A percentile compares a stretch with the other conserved stretches of the same genome.
Conservation (phyloP, 2,113 vertebrate genomes). For the Macquaria ambigua region DNA sequence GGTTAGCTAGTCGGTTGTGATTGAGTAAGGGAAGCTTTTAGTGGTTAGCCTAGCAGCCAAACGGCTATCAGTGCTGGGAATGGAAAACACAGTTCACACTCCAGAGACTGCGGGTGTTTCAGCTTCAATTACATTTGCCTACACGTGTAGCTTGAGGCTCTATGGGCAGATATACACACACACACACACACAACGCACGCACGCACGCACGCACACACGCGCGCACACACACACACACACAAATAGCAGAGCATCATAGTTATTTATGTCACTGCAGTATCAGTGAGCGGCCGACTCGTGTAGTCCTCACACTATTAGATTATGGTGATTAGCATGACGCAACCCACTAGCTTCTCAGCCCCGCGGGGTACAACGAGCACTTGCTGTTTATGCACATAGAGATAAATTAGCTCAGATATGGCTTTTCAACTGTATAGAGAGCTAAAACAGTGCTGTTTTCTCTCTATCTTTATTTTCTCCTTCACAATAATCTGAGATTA, state of each 20-base stretch:
- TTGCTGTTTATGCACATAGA: slow-evolving; percentile 44
- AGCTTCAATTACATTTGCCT: slow-evolving; percentile 59
- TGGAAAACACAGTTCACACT: slow-evolving; percentile 62
- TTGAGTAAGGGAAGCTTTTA: slow-evolving; percentile 34
- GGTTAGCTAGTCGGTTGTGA: slow-evolving; percentile 13
- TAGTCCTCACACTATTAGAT: slow-evolving; percentile 63
- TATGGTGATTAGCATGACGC: slow-evolving; percentile 62
- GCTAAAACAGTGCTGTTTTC: background rate
- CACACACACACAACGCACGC: slow-evolving; percentile 15
- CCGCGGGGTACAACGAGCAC: slow-evolving; percentile 27
- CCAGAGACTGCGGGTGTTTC: slow-evolving; percentile 53
- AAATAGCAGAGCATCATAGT: slow-evolving; percentile 51
- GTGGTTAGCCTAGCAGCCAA: slow-evolving; percentile 38
- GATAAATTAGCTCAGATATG: slow-evolving; percentile 48
- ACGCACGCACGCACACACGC: slow-evolving; percentile 22
- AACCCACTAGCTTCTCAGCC: slow-evolving; percentile 33
- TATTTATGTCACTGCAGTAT: slow-evolving; percentile 61
- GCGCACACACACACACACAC: background rate
- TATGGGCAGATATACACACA: slow-evolving; percentile 20
- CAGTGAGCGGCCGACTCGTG: slow-evolving; percentile 49
- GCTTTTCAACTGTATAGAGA: slow-evolving; percentile 6
- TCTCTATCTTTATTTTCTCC: background rate
- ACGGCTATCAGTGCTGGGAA: slow-evolving; percentile 26
- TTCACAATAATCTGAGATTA: slow-evolving; percentile 8
- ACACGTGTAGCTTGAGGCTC: slow-evolving; percentile 35